Evolutionary conservation across 1,140 invertebrate species (phyloP), one percentile per base, ranked within the genome.

Genomic region (Bicyclus anynana): DNA sequence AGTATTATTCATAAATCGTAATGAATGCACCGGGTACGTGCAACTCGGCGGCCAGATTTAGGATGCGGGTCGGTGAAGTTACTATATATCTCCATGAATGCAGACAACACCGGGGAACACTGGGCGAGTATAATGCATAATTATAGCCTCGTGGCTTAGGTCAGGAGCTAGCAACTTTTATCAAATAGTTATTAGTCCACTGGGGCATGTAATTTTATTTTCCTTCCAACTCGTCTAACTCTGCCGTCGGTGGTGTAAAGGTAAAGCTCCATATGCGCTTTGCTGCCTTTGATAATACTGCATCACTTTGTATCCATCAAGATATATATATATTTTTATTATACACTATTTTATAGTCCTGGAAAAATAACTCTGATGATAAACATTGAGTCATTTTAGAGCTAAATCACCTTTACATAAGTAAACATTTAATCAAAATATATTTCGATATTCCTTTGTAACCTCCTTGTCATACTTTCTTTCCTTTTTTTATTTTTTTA

Each of bases 11-110:
- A 20, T 50, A 42, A 50, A 4, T 33, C 37, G 29, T 50, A 42
- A 50, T 57, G 46, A 57, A 57, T 48, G 48, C 21, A 7, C 18
- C 40, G 18, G 37, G 20, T 37, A 53, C 29, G 29, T 51, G 50
- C 27, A 59, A 59, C 38, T 21, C 42, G 23, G 40, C 27, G 49
- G 49, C 50, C 53, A 53, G 29, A 47, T 47, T 59, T 59, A n/a
- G 56, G 56, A 2, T 20, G 0, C 16, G 49, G 49, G 35, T 57
- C 37, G 14, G 57, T 47, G 18, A 48, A 59, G 21, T 42, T 49
- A 60, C 51, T 50, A 60, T 60, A 60, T 54, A 60, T 60, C 58
- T 49, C 46, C 58, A 60, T 60, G 54, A 60, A 60, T 21, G 58
- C 51, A 42, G 58, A 60, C 52, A 61, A 54, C 59, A 61, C 57